Conservation (phyloP, 2,888 invertebrate species). For the Rhyacophila evoluta region DNA sequence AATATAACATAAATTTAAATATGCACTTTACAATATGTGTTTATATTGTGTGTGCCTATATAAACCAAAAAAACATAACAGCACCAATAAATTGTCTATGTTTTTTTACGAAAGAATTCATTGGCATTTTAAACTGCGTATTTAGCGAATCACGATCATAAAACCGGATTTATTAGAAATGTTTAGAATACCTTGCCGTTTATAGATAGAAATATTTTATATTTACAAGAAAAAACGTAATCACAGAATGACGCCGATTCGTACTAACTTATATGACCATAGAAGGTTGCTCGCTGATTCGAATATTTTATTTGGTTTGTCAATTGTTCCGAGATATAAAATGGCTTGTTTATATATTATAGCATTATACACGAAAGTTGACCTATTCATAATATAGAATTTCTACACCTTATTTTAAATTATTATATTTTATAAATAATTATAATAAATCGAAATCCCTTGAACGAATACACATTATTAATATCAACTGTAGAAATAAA, state of each 20-base stretch:
- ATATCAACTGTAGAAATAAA: too few species aligned
- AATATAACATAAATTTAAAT: too few species aligned
- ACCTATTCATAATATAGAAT: neutral
- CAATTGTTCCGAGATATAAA: constrained; percentile 45
- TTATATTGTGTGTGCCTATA: neutral
- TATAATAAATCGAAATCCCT: too few species aligned
- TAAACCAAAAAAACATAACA: neutral
- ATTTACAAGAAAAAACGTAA: neutral
- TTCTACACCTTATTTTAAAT: too few species aligned
- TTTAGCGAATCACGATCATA: neutral
- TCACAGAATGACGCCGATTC: constrained; percentile 34
- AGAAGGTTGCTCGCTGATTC: constrained; percentile 39
- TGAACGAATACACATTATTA: too few species aligned
- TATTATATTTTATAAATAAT: too few species aligned
- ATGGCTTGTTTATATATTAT: constrained; percentile 32
- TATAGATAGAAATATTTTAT: neutral
- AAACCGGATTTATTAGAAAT: constrained; percentile 19
- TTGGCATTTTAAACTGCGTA: constrained; percentile 12
- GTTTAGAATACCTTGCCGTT: constrained; percentile 7
- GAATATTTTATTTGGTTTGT: neutral
- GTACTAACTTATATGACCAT: constrained; percentile 45
- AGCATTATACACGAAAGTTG: neutral
- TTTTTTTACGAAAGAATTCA: neutral
- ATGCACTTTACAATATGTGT: neutral
- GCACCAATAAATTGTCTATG: neutral